These are phyloP conservation scores for Charina bottae DNA, from an alignment of 2,113 vertebrate genomes.

Conservation along the genomic window DNA sequence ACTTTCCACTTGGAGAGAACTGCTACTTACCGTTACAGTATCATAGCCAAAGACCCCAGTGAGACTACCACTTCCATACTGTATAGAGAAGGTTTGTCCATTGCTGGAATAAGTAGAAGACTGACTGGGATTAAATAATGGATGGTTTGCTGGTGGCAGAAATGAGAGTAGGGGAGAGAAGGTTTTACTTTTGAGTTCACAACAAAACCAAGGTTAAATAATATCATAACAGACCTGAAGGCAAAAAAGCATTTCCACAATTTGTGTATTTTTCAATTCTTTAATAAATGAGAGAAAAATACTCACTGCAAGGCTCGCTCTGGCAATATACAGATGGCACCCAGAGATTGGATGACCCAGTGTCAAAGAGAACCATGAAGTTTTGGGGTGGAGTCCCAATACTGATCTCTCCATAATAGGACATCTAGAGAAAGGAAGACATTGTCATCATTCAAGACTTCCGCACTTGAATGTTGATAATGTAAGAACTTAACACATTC, in stretches of 20 bases:
- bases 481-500: neutral
- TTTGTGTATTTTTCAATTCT: neutral
- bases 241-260: neutral
- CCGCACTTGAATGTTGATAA: neutral
- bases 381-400: conserved; percentile 64
- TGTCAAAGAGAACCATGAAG: conserved; percentile 69
- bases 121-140: conserved; percentile 61
- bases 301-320: conserved; percentile 64
- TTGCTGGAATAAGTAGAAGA: conserved; percentile 63
- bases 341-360: conserved; percentile 64
- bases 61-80: conserved; percentile 65
- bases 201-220: neutral
- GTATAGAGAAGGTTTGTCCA: conserved; percentile 62
- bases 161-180: neutral
- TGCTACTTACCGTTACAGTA: conserved; percentile 61
- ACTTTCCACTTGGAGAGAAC: neutral
- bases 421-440: conserved; percentile 27
- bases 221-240: neutral
- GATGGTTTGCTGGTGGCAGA: conserved; percentile 56
- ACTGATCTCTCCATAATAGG: conserved; percentile 68
- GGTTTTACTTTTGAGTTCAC: neutral
- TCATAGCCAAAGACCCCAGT: conserved; percentile 69
- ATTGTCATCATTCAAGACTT: neutral
- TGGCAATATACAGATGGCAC: conserved; percentile 63
- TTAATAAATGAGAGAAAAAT: neutral